These are phyloP conservation scores for Drosophila formosana DNA, from an alignment of 2,888 invertebrate genomes.

Conservation along the genomic window DNA sequence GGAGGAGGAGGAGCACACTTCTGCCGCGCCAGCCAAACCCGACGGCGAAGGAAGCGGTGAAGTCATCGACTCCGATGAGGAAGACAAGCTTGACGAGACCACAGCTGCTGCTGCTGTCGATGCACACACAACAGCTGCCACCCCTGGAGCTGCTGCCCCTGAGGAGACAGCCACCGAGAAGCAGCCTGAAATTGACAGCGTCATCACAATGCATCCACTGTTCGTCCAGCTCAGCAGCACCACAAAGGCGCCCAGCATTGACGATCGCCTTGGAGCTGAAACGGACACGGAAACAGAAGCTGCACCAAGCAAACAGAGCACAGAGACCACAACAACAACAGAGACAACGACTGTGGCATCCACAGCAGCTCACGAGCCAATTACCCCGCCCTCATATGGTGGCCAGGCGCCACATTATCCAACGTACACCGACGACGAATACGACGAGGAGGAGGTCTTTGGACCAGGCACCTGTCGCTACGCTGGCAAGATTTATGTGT, in stretches of 20 bases:
- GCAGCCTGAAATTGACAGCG: conserved; percentile 41
- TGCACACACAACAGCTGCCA: conserved; percentile 35
- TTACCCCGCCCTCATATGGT: conserved; percentile 75
- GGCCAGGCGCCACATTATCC: conserved; percentile 82
- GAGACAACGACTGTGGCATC: conserved; percentile 67
- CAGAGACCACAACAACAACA: conserved; percentile 57
- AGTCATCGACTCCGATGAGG: conserved; percentile 44
- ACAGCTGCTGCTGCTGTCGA: conserved; percentile 56
- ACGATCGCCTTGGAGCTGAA: conserved; percentile 59
- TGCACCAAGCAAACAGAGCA: conserved; percentile 43
- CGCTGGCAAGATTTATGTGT: conserved; percentile 96
- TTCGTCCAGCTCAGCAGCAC: conserved; percentile 67
- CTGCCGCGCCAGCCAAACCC: conserved; percentile 42
- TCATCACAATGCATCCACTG: conserved; percentile 76
- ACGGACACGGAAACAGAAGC: conserved; percentile 40
- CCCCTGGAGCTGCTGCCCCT: conserved; percentile 18
- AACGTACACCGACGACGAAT: conserved; percentile 87
- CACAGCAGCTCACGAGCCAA: conserved; percentile 73
- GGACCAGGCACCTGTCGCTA: conserved; percentile 96
- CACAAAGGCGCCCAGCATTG: conserved; percentile 52
- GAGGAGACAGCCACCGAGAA: conserved; percentile 45
- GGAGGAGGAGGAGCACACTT: conserved; percentile 68
- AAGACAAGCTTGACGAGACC: conserved; percentile 38
- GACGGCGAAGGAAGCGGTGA: conserved; percentile 54
- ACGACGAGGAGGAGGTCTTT: conserved; percentile 91